Evolutionary conservation across 2,797 vertebrate species (phyloP).

Genomic region (Psittacula derbiana): DNA sequence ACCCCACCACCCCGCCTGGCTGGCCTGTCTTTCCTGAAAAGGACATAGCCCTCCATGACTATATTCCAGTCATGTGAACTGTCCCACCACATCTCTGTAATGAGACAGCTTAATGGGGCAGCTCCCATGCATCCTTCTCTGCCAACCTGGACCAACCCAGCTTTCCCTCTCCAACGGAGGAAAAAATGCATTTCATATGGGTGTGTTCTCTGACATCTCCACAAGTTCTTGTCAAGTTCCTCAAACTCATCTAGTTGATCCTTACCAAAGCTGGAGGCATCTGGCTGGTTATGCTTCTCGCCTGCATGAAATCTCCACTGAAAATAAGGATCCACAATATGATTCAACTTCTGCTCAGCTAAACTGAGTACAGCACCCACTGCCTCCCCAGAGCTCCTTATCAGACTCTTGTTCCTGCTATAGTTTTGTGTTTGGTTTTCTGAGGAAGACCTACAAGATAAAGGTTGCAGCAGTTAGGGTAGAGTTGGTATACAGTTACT

Average conservation of each 20-base stretch:
- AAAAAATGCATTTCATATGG: not conserved
- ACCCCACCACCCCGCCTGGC: too few species aligned
- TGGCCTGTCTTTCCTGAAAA: too few species aligned
- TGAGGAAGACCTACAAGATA: not conserved
- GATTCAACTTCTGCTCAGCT: not conserved
- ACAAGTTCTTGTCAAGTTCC: not conserved
- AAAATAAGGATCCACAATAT: not conserved
- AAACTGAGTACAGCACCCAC: not conserved
- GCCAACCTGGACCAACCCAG: rapidly evolving
- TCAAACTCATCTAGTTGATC: not conserved
- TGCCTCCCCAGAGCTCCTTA: not conserved
- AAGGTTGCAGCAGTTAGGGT: not conserved
- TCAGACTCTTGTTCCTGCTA: not conserved
- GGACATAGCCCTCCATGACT: too few species aligned
- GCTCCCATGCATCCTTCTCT: not conserved
- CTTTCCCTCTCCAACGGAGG: not conserved
- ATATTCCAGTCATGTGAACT: too few species aligned
- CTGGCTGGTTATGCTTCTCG: not conserved
- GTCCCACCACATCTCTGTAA: too few species aligned
- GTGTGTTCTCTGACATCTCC: not conserved
- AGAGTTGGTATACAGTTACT: not conserved
- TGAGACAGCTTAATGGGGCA: too few species aligned
- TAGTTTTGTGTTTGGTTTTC: not conserved
- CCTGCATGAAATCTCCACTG: not conserved
- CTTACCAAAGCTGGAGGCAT: not conserved